These are phyloP conservation scores for Nomada ruficornis DNA, from an alignment of 2,888 invertebrate species.

Conservation along the genomic window DNA sequence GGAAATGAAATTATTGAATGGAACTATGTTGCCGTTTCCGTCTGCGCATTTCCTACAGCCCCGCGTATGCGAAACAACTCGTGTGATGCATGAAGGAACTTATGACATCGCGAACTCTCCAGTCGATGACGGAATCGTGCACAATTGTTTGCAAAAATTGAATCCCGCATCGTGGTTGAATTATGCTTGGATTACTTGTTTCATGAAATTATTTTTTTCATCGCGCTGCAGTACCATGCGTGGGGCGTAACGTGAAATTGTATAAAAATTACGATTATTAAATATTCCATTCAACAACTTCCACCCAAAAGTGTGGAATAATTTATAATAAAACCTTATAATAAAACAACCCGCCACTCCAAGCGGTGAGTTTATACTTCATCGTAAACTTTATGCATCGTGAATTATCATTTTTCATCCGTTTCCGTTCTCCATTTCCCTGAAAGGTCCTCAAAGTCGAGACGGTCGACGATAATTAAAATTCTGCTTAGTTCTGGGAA, in stretches of 20 bases:
- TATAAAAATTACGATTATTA: no score
- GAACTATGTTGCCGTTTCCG: neutral
- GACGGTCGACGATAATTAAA: constrained; percentile 24
- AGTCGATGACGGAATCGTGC: neutral
- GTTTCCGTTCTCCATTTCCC: neutral
- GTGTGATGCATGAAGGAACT: neutral
- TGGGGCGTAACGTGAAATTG: no score
- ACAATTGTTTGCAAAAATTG: neutral
- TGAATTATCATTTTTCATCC: neutral
- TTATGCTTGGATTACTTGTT: no score
- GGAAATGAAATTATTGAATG: constrained; percentile 16
- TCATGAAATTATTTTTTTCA: no score
- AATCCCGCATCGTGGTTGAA: no score
- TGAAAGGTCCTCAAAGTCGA: neutral
- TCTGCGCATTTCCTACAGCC: neutral
- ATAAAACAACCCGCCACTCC: neutral
- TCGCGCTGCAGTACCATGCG: no score
- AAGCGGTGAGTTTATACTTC: neutral
- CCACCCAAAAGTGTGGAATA: neutral
- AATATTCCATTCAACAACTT: neutral
- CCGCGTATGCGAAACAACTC: neutral
- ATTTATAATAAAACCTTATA: constrained; percentile 9
- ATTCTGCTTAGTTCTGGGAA: constrained; percentile 8
- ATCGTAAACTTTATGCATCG: constrained; percentile 8
- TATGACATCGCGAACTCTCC: neutral